Evolutionary conservation across 1,140 invertebrate genomes (phyloP).

Genomic region (Thaumetopoea pityocampa): DNA sequence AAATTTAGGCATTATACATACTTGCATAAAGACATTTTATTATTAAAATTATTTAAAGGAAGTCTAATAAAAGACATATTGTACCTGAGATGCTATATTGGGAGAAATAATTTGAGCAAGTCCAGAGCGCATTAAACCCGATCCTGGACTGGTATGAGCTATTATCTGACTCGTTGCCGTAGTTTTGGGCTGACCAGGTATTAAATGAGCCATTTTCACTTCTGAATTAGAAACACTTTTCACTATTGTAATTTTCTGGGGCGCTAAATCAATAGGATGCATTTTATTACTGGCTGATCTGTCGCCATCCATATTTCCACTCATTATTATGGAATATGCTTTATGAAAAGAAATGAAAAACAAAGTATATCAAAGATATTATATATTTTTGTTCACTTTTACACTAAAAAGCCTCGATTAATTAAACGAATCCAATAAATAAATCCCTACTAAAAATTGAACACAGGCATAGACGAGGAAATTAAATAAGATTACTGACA

Average conservation of each 20-base stretch:
- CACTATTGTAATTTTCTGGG: conserved; percentile 71
- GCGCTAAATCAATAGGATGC: conserved; percentile 72
- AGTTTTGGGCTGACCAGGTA: conserved; percentile 52
- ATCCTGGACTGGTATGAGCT: conserved; percentile 39
- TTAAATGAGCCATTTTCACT: conserved; percentile 65
- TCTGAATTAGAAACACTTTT: conserved; percentile 63
- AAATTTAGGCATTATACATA: no score
- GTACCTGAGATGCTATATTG: conserved; percentile 61
- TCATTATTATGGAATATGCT: conserved; percentile 42
- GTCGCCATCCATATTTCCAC: conserved; percentile 64
- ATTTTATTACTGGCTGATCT: conserved; percentile 63
- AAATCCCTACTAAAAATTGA: no score
- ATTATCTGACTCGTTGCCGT: conserved; percentile 49
- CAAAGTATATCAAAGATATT: no score
- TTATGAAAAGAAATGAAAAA: no score
- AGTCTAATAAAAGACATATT: no score
- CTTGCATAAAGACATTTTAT: no score
- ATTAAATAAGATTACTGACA: no score
- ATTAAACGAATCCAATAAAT: no score
- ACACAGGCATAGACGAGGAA: no score
- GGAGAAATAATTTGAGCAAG: conserved; percentile 57
- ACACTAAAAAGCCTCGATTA: no score
- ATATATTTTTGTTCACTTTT: neutral
- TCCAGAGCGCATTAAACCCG: conserved; percentile 56
- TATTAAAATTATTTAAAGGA: no score